Percentiles rank a stretch among this genome's conserved stretches.
Conservation (phyloP, 2,113 vertebrate genomes). For the Platysternon megacephalum region DNA sequence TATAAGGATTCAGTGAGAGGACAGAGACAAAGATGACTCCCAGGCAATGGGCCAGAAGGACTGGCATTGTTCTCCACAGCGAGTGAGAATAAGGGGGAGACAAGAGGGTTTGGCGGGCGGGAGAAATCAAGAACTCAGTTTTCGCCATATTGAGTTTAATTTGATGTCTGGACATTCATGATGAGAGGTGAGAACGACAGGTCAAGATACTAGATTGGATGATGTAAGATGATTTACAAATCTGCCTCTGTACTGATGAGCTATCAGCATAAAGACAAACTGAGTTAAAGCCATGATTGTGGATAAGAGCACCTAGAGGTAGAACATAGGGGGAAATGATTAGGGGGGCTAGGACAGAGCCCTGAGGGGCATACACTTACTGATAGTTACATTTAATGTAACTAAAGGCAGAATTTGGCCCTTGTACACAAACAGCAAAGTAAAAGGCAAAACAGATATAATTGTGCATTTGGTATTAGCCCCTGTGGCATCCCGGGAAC, state of each 20-base stretch:
- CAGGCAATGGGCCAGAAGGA: not conserved
- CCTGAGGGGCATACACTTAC: not conserved
- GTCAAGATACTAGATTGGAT: not conserved
- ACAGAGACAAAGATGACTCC: not conserved
- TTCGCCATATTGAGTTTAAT: not conserved
- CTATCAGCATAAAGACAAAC: not conserved
- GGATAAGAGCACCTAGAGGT: not conserved
- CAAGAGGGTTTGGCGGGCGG: not conserved
- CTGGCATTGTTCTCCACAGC: not conserved
- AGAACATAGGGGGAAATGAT: not conserved
- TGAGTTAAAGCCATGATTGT: rapidly evolving
- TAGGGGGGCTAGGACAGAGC: not conserved
- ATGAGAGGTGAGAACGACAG: not conserved
- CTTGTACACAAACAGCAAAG: not conserved
- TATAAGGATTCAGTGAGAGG: not conserved
- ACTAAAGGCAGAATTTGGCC: not conserved
- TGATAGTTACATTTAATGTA: not conserved
- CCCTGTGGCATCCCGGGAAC: rapidly evolving
- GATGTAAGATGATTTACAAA: not conserved
- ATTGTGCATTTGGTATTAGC: not conserved
- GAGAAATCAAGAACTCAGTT: not conserved
- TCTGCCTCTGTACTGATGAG: rapidly evolving
- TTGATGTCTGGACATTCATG: not conserved
- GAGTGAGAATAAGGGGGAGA: not conserved
- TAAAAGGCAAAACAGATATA: not conserved